Evolutionary conservation across 2,888 invertebrate species (phyloP).

Genomic region (Hedya salicella): DNA sequence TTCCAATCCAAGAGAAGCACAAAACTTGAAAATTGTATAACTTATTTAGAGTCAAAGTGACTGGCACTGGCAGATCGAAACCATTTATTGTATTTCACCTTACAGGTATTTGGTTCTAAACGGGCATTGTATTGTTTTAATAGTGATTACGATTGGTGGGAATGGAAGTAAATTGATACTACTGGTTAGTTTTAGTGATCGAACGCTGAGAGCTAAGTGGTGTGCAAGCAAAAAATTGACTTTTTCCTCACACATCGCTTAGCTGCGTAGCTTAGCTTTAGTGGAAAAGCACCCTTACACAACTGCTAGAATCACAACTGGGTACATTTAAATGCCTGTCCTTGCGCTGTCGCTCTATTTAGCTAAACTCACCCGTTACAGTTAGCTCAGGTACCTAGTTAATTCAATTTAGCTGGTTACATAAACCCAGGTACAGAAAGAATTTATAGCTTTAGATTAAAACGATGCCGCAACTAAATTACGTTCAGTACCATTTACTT

Average conservation of each 20-base stretch:
- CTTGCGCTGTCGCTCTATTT: constrained; percentile 25
- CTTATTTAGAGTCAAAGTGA: neutral
- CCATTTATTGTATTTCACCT: neutral
- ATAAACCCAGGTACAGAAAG: neutral
- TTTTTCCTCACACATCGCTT: no score
- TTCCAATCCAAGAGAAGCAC: no score
- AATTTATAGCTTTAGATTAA: neutral
- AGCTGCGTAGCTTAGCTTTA: no score
- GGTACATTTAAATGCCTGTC: constrained; percentile 35
- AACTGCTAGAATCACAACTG: constrained; percentile 29
- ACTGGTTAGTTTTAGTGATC: constrained; percentile 25
- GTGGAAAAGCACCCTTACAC: constrained; percentile 6
- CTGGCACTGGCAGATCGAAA: no score
- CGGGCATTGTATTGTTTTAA: constrained; percentile 13
- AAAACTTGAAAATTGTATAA: no score
- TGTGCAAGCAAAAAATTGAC: no score
- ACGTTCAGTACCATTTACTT: constrained; percentile 1
- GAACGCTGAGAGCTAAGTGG: no score
- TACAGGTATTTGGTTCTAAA: neutral
- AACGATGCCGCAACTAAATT: constrained; percentile 1
- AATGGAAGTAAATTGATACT: constrained; percentile 23
- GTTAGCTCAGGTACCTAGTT: neutral
- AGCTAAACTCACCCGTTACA: constrained; percentile 2
- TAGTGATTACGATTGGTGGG: constrained; percentile 3
- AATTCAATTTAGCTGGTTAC: neutral